These are phyloP conservation scores for Montipora cactus DNA, from an alignment of 64 coral and sea anemone species.

Conservation along the genomic window DNA sequence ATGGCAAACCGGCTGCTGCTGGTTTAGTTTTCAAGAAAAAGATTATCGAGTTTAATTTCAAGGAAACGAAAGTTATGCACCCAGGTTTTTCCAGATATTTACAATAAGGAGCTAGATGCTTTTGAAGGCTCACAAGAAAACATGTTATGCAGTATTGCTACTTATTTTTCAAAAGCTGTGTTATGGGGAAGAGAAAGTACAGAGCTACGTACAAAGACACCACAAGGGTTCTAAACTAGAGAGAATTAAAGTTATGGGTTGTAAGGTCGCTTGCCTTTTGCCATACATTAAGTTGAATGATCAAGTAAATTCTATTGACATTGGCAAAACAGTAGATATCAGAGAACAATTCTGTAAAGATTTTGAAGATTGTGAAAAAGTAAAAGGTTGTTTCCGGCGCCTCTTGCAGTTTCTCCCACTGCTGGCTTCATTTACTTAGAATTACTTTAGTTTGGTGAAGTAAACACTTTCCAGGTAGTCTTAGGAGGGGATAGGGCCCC, in stretches of 20 bases:
- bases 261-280: constrained; percentile 34
- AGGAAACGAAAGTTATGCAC: background rate
- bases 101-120: background rate
- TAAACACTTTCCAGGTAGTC: constrained; percentile 55
- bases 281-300: constrained; percentile 35
- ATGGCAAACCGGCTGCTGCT: background rate
- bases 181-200: constrained; percentile 36
- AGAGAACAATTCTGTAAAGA: constrained; percentile 25
- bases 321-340: constrained; percentile 49
- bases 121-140: constrained; percentile 37
- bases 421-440: background rate
- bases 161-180: background rate
- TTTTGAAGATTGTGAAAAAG: constrained; percentile 51
- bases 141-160: background rate
- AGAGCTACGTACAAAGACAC: background rate
- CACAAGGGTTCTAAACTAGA: background rate
- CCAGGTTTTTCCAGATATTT: background rate
- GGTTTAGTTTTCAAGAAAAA: background rate
- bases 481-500: constrained; percentile 57
- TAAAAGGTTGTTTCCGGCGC: constrained; percentile 60
- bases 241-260: background rate
- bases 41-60: background rate
- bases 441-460: constrained; percentile 30
- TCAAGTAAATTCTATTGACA: constrained; percentile 44
- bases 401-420: constrained; percentile 24